These are phyloP conservation scores for Lepeophtheirus nordmannii DNA, from an alignment of 2,888 invertebrate species.

Conservation along the genomic window DNA sequence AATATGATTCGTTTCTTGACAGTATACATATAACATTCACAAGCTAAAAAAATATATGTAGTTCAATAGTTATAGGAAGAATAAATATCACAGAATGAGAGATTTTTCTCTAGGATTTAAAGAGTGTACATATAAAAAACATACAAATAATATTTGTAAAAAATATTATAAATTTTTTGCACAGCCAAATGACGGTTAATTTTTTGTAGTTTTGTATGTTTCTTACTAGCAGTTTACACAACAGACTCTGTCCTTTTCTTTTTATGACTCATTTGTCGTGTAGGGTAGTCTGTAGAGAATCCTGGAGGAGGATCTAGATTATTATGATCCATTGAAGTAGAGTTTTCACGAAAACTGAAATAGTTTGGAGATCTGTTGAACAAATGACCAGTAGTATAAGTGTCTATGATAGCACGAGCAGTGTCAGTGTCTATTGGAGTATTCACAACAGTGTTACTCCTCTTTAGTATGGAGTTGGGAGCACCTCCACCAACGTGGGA, in stretches of 20 bases:
- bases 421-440: constrained; percentile 14
- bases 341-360: background rate
- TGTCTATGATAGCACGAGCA: constrained; percentile 21
- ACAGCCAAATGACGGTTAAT: background rate
- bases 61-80: background rate
- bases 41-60: background rate
- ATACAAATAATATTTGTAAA: background rate
- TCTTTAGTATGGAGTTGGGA: background rate
- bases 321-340: background rate
- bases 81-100: constrained; percentile 8
- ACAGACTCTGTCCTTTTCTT: constrained; percentile 2
- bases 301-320: background rate
- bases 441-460: constrained; percentile 5
- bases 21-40: no score
- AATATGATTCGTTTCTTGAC: no score
- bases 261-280: constrained; percentile 5
- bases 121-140: background rate
- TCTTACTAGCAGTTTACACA: background rate
- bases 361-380: constrained; percentile 10
- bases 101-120: background rate
- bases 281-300: background rate
- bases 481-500: background rate
- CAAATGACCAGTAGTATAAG: constrained; percentile 13
- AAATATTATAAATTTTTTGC: background rate
- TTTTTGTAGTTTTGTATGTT: background rate